Base-by-base conservation (phyloP, 1,140 invertebrate species). In the Penaeus indicus region DNA sequence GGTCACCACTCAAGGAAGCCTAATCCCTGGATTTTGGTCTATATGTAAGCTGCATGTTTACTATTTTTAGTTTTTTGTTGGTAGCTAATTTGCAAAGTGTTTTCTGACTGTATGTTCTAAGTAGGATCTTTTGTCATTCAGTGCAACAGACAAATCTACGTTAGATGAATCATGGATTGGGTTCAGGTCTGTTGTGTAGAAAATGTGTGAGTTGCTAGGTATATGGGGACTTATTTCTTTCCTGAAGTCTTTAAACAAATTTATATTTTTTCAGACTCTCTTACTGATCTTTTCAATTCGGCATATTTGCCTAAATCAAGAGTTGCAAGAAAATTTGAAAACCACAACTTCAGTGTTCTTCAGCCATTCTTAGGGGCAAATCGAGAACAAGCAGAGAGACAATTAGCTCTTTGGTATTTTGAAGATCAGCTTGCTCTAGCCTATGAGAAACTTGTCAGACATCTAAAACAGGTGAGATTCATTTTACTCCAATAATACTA, bases 341-440 rank as follows among this genome's bases (percentile, higher is more conserved):
- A 97, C 92, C 95, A 96, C 91, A 93, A 94, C 1, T 92, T 95
- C 3, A 69, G 87, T 13, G 81, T 90, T 32, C 62, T 94, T 13
- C 84, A 89, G 87, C 77, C 92, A 62, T 60, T 93, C 18, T 88
- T 92, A 81, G 89, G 92, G 92, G 92, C 92, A 83, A 93, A 94
- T 84, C 91, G 91, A 75, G 92, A 93, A 42, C 91, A 92, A 4
- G 92, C 93, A 67, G 93, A 95, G 62, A 93, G 92, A 88, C 91
- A 92, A 42, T 91, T 96, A 3, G 89, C 95, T 4, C 89, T 94
- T n/a, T 95, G 93, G 94, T 95, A 96, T 91, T 98, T 96, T 94
- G 98, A 99, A 93, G 95, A 96, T 92, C 95, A 96, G 91, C 92
- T 99, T 11, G 97, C 97, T 92, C 93, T 95, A 90, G 93, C 94